Conservation (phyloP, 2,888 invertebrate species). For the Papilio elwesi region DNA sequence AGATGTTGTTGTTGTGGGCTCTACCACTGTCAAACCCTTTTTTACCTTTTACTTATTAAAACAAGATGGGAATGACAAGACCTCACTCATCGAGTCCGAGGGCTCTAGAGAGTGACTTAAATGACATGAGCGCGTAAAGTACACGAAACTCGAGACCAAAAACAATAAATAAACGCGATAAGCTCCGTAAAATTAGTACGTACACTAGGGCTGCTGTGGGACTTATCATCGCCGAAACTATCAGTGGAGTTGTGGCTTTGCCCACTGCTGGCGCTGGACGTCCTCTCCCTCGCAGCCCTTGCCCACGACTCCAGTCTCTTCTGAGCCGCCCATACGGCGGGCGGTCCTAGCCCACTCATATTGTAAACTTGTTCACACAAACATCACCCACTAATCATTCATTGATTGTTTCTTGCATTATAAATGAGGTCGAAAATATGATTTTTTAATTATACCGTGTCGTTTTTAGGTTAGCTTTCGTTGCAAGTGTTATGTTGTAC, state of each 20-base stretch:
- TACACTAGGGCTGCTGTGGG: slow-evolving; percentile 75
- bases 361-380: slow-evolving; percentile 47
- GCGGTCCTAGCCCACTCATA: slow-evolving; percentile 89
- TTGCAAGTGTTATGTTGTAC: slow-evolving; percentile 39
- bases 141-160: too few relatives aligned
- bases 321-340: slow-evolving; percentile 91
- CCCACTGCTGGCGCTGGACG: slow-evolving; percentile 82
- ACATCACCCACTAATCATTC: slow-evolving; percentile 16
- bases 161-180: too few relatives aligned
- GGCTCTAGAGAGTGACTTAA: too few relatives aligned
- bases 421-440: slow-evolving; percentile 31
- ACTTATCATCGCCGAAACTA: slow-evolving; percentile 80
- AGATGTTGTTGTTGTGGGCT: too few relatives aligned
- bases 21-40: too few relatives aligned
- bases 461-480: slow-evolving; percentile 45
- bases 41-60: too few relatives aligned
- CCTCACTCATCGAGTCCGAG: too few relatives aligned
- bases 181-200: slow-evolving; percentile 47
- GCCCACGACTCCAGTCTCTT: slow-evolving; percentile 91
- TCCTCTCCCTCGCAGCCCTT: slow-evolving; percentile 88
- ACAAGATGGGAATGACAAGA: too few relatives aligned
- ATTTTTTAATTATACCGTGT: slow-evolving; percentile 5
- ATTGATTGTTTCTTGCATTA: slow-evolving; percentile 18
- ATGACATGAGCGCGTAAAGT: too few relatives aligned
- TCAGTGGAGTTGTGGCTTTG: slow-evolving; percentile 83